These are phyloP conservation scores for Alviniconcha strummeri DNA, from an alignment of 2,888 invertebrate species.

Conservation along the genomic window DNA sequence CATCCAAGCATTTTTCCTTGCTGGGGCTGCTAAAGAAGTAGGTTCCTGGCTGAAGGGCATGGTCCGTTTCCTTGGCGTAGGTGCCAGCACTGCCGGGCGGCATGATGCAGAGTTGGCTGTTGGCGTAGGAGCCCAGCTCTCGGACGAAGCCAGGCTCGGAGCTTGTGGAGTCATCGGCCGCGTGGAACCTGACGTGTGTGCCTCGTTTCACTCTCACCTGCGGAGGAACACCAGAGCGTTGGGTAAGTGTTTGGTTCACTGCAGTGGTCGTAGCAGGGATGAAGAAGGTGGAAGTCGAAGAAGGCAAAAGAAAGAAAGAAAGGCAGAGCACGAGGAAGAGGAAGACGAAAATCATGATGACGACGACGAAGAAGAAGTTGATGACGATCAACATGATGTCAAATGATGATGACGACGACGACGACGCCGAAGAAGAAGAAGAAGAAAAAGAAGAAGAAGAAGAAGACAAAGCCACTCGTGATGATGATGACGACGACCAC, in stretches of 20 bases:
- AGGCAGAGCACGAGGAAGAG: neutral
- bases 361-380: neutral
- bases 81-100: slow-evolving; percentile 38
- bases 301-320: too few species aligned
- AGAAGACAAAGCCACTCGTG: neutral
- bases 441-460: neutral
- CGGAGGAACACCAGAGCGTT: neutral
- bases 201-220: slow-evolving; percentile 39
- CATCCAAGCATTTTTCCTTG: slow-evolving; percentile 24
- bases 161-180: neutral
- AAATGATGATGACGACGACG: neutral
- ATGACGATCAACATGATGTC: neutral
- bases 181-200: slow-evolving; percentile 39
- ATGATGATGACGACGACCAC: neutral
- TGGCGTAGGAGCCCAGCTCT: slow-evolving; percentile 42
- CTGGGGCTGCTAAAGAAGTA: slow-evolving; percentile 40
- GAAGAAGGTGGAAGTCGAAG: neutral
- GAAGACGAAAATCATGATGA: neutral
- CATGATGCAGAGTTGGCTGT: slow-evolving; percentile 37
- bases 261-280: neutral
- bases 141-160: slow-evolving; percentile 18
- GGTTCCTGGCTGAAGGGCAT: slow-evolving; percentile 37
- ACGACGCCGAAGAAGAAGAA: neutral
- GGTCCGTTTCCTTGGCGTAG: slow-evolving; percentile 30
- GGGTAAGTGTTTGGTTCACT: too few species aligned